Conservation (phyloP, 2,113 vertebrate genomes). For the Steatornis caripensis region DNA sequence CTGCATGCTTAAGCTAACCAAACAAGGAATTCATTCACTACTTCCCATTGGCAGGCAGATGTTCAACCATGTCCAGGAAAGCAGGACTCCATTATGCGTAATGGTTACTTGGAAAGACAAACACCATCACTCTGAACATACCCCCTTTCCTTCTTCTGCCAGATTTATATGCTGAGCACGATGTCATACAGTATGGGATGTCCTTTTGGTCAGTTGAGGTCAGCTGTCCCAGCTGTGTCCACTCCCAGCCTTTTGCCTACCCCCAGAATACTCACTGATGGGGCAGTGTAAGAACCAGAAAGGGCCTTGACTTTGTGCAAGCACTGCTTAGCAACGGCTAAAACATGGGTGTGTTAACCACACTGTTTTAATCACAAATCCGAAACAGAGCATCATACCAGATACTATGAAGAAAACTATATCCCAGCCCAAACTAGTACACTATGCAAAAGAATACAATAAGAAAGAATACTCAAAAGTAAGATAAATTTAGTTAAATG, state of each 20-base stretch:
- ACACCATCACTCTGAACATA: background rate
- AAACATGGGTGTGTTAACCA: background rate
- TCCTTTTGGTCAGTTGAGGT: background rate
- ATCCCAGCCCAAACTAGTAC: background rate
- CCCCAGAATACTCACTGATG: background rate
- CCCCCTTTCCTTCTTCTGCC: background rate
- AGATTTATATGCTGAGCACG: background rate
- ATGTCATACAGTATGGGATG: background rate
- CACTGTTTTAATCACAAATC: background rate
- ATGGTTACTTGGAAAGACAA: background rate
- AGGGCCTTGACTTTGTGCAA: background rate
- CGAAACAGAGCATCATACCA: background rate
- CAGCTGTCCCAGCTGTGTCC: background rate
- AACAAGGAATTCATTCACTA: background rate
- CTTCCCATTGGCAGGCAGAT: background rate
- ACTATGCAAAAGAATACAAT: background rate
- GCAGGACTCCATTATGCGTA: accelerated
- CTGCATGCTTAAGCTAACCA: background rate
- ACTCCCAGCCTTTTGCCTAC: background rate
- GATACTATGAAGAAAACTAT: background rate
- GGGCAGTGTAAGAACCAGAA: background rate
- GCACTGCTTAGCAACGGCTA: background rate
- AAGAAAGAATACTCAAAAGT: background rate
- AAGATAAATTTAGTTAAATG: background rate
- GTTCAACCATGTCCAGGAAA: background rate